These are phyloP conservation scores for Xerus inauris DNA, from an alignment of 2,113 vertebrate species.

Conservation along the genomic window DNA sequence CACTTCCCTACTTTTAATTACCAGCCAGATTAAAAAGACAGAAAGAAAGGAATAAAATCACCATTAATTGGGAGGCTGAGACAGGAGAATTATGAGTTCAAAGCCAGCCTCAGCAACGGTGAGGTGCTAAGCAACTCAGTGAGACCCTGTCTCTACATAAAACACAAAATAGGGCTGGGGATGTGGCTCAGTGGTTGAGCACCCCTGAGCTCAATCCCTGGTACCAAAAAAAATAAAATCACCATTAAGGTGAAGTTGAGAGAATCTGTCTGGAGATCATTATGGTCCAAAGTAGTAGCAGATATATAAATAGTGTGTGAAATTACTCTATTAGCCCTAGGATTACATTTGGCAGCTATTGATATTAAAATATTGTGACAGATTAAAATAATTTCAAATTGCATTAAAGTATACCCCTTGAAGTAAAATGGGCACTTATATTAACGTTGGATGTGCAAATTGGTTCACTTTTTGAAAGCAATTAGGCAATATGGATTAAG, in stretches of 20 bases:
- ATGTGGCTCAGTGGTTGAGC: no score
- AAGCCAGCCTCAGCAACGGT: no score
- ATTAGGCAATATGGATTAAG: background rate
- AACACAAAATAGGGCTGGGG: no score
- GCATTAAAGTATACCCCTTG: conserved; percentile 20
- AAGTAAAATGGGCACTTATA: background rate
- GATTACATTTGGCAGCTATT: conserved; percentile 43
- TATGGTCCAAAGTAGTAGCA: conserved; percentile 18
- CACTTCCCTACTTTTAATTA: background rate
- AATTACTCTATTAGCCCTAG: conserved; percentile 11
- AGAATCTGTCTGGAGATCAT: conserved; percentile 60
- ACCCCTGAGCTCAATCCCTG: no score
- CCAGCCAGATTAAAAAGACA: background rate
- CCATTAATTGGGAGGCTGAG: no score
- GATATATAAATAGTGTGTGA: conserved; percentile 9
- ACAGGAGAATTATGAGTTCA: no score
- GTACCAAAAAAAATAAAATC: no score
- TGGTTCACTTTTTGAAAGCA: conserved; percentile 32
- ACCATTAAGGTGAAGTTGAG: background rate
- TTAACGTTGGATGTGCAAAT: conserved; percentile 19
- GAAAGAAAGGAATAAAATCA: background rate
- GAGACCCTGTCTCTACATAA: no score
- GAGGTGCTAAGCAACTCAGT: no score
- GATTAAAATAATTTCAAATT: conserved; percentile 60
- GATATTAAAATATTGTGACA: conserved; percentile 57